Evolutionary conservation across 2,888 invertebrate species (phyloP).

Genomic region (Zelleria hepariella): DNA sequence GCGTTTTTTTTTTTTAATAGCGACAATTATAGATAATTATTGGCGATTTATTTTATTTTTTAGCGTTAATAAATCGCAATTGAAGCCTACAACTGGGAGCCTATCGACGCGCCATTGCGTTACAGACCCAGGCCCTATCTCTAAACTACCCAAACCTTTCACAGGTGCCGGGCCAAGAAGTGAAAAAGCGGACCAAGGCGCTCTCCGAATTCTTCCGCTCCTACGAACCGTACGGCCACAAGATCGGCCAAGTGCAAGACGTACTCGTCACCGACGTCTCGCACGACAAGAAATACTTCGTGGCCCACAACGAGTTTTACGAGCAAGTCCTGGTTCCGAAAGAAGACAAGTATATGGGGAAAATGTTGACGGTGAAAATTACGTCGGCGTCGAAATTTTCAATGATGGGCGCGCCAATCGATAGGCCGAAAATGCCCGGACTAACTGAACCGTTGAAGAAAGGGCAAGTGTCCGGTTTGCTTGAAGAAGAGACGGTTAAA

Average conservation of each 20-base stretch:
- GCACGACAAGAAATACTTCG: constrained; percentile 90
- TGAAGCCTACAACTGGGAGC: too few relatives aligned
- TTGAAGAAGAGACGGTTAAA: constrained; percentile 23
- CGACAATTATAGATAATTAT: too few relatives aligned
- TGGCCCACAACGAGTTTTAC: constrained; percentile 96
- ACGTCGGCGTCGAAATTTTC: constrained; percentile 80
- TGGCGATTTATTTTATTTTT: too few relatives aligned
- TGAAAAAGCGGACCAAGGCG: constrained; percentile 90
- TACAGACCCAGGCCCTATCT: too few relatives aligned
- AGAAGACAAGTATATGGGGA: constrained; percentile 83
- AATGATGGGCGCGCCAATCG: constrained; percentile 79
- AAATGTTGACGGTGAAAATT: constrained; percentile 84
- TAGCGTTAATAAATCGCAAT: too few relatives aligned
- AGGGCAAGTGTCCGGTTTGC: constrained; percentile 70
- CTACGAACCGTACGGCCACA: constrained; percentile 85
- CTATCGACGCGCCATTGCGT: too few relatives aligned
- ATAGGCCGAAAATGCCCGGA: constrained; percentile 67
- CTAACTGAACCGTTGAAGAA: constrained; percentile 65
- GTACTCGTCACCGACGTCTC: constrained; percentile 95
- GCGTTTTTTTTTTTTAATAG: too few relatives aligned
- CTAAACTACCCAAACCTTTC: too few relatives aligned
- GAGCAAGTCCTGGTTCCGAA: constrained; percentile 90
- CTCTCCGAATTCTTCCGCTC: constrained; percentile 91
- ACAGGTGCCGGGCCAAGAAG: constrained; percentile 84
- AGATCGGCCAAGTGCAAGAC: constrained; percentile 76